Percentiles rank a stretch among this genome's conserved stretches.
phyloP scores from a whole-genome alignment of 1,140 invertebrate genomes.

The Heliconius nattereri region DNA sequence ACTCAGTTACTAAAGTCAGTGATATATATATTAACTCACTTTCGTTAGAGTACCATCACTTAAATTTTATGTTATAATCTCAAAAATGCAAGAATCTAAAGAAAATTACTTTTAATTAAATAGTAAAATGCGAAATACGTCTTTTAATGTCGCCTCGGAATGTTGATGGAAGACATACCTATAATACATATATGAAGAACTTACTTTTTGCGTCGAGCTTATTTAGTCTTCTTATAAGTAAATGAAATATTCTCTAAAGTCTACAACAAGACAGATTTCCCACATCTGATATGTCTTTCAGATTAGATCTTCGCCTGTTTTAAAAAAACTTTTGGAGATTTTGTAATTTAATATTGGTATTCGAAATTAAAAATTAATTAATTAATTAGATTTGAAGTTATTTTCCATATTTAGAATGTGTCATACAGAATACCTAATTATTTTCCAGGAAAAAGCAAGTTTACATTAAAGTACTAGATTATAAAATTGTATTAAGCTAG shows the following conservation, averaged over 20 bases:
- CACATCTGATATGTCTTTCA: too few species aligned
- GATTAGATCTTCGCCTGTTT: too few species aligned
- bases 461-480: neutral
- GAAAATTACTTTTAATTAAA: slow-evolving; percentile 3
- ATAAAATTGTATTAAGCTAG: neutral
- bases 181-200: neutral
- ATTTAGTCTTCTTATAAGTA: neutral
- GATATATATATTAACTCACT: too few species aligned
- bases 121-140: neutral
- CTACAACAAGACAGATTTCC: neutral
- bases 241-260: neutral
- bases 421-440: too few species aligned
- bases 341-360: too few species aligned
- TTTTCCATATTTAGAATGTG: too few species aligned
- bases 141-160: neutral
- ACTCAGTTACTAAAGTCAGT: too few species aligned
- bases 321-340: too few species aligned
- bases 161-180: neutral
- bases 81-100: neutral
- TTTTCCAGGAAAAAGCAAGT: too few species aligned
- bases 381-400: too few species aligned
- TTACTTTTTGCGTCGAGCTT: neutral
- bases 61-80: neutral
- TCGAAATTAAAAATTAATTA: too few species aligned
- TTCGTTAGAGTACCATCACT: too few species aligned